Evolutionary conservation across 23 tunicate genomes (phyloP).

Genomic region (Halocynthia roretzi): DNA sequence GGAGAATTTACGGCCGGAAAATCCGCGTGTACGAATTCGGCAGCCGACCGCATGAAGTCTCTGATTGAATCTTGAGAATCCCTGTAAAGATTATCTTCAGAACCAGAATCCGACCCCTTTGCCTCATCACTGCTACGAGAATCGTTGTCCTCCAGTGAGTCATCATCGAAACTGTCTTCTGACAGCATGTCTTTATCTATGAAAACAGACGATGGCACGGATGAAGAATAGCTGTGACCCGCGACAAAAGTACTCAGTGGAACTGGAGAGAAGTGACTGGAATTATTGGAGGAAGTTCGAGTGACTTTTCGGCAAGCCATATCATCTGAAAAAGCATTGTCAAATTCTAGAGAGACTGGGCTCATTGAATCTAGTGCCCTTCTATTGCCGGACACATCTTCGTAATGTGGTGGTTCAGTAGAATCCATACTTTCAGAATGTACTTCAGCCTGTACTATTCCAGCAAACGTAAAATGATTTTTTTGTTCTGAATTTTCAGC

Average conservation of each 20-base stretch:
- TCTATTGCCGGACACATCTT: too few relatives aligned
- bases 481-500: too few relatives aligned
- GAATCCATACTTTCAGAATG: too few relatives aligned
- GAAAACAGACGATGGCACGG: slow-evolving; percentile 38
- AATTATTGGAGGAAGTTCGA: too few relatives aligned
- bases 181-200: slow-evolving; percentile 24
- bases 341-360: too few relatives aligned
- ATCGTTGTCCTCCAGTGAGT: slow-evolving; percentile 1
- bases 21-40: not conserved
- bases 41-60: not conserved
- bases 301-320: too few relatives aligned
- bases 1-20: not conserved
- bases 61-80: not conserved
- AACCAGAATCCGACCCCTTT: not conserved
- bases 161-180: slow-evolving; percentile 20
- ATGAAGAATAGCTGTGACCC: slow-evolving; percentile 4
- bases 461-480: too few relatives aligned
- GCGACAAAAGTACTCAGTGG: not conserved
- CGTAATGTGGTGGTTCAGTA: too few relatives aligned
- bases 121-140: slow-evolving; percentile 7
- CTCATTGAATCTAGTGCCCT: too few relatives aligned
- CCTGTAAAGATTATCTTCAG: not conserved
- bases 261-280: too few relatives aligned
- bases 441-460: too few relatives aligned
- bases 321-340: too few relatives aligned